Conservation (phyloP, 1,140 invertebrate genomes). For the Euwallacea similis region DNA sequence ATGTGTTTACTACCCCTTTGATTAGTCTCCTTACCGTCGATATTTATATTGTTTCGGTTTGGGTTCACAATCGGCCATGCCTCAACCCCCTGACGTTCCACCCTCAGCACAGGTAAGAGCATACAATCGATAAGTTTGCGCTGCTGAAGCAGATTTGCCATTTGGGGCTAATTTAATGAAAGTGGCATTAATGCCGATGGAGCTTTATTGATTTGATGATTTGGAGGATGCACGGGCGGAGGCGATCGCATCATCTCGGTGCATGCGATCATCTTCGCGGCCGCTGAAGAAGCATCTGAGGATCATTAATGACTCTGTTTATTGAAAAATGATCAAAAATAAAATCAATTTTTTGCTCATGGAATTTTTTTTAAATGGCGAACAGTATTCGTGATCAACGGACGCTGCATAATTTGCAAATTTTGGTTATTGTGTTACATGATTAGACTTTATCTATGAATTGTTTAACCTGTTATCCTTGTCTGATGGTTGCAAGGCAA, state of each 20-base stretch:
- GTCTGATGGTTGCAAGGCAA: no score
- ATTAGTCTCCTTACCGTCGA: conserved; percentile 20
- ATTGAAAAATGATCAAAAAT: neutral
- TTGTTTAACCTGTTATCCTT: no score
- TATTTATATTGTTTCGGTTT: conserved; percentile 5
- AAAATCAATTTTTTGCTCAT: no score
- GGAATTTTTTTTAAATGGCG: no score
- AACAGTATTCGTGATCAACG: no score
- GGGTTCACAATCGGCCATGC: conserved; percentile 22
- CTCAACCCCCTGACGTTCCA: conserved; percentile 25
- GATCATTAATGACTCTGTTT: neutral
- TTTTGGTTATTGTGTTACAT: no score
- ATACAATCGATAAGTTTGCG: conserved; percentile 24
- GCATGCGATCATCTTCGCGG: neutral
- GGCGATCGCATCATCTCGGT: neutral
- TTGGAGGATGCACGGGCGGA: neutral
- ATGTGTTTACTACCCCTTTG: conserved; percentile 22
- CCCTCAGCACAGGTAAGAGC: conserved; percentile 30
- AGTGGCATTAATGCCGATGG: conserved; percentile 6
- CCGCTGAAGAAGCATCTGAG: neutral
- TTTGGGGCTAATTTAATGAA: neutral
- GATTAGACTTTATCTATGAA: no score
- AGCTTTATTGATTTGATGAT: conserved; percentile 14
- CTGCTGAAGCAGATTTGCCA: neutral
- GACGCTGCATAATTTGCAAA: no score